A percentile compares a stretch with the other conserved stretches of the same genome.
Conservation (phyloP, 2,113 vertebrate genomes). For the Alces alces region DNA sequence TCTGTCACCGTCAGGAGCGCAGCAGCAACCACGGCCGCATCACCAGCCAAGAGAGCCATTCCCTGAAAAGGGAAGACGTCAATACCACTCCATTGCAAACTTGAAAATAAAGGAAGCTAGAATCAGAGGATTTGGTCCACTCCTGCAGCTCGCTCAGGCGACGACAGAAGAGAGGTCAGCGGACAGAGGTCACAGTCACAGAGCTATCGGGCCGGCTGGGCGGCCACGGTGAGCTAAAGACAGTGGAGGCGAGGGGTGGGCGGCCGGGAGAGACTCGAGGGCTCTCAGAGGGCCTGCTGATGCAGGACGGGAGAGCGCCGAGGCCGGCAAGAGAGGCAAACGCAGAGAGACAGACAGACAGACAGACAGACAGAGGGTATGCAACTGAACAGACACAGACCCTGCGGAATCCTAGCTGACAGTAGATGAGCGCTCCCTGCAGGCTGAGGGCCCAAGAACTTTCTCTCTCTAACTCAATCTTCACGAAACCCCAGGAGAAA, state of each 20-base stretch:
- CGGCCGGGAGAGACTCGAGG: no score
- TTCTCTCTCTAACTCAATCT: background rate
- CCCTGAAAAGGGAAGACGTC: background rate
- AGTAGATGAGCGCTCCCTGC: fast-evolving
- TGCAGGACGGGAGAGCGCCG: fast-evolving
- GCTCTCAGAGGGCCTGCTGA: background rate
- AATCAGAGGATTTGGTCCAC: no score
- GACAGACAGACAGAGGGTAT: background rate
- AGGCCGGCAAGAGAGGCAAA: fast-evolving
- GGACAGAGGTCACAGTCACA: fast-evolving
- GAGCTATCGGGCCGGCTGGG: fast-evolving
- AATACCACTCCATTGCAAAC: fast-evolving
- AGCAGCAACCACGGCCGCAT: fast-evolving
- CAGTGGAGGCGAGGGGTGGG: background rate
- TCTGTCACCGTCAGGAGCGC: background rate
- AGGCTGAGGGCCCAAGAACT: fast-evolving
- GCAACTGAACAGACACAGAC: background rate
- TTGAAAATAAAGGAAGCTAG: background rate
- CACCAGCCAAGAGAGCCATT: background rate
- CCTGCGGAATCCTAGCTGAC: fast-evolving
- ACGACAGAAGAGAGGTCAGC: fast-evolving
- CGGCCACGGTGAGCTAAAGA: fast-evolving
- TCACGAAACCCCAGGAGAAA: background rate
- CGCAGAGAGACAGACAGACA: background rate
- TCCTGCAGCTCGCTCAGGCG: fast-evolving